These are phyloP conservation scores for Murina feae DNA, from an alignment of 2,113 vertebrate species.

Conservation along the genomic window DNA sequence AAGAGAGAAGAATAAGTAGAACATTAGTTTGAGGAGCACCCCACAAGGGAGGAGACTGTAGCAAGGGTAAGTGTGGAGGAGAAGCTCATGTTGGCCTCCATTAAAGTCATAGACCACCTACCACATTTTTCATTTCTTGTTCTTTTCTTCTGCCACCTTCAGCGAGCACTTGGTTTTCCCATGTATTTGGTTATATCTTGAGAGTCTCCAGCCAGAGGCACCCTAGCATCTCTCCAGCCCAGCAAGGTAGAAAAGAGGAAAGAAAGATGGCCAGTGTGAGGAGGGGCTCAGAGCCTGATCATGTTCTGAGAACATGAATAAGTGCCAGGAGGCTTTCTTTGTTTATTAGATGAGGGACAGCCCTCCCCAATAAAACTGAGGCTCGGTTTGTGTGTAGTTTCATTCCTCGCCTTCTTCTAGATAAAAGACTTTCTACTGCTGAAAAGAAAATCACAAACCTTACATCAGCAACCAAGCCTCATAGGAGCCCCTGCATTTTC, in stretches of 20 bases:
- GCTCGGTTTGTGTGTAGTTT: background rate
- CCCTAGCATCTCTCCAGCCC: background rate
- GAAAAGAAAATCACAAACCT: background rate
- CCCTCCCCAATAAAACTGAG: background rate
- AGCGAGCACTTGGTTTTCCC: background rate
- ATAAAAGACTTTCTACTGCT: background rate
- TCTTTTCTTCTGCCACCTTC: background rate
- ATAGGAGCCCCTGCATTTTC: background rate
- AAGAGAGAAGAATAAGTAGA: background rate
- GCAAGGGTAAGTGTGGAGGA: background rate
- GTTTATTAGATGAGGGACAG: background rate
- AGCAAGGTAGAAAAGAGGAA: background rate
- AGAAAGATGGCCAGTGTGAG: background rate
- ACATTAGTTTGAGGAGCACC: background rate
- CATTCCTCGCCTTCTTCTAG: background rate
- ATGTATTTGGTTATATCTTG: background rate
- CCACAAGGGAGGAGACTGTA: rapidly evolving
- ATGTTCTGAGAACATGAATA: background rate
- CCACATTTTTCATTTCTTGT: too few relatives aligned
- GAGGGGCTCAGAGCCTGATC: background rate
- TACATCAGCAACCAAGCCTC: background rate
- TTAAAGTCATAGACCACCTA: background rate
- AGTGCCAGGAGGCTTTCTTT: background rate
- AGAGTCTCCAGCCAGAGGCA: background rate
- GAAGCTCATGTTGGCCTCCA: background rate